Base-by-base conservation (phyloP, 2,888 invertebrate species). In the Exocentrus adspersus region DNA sequence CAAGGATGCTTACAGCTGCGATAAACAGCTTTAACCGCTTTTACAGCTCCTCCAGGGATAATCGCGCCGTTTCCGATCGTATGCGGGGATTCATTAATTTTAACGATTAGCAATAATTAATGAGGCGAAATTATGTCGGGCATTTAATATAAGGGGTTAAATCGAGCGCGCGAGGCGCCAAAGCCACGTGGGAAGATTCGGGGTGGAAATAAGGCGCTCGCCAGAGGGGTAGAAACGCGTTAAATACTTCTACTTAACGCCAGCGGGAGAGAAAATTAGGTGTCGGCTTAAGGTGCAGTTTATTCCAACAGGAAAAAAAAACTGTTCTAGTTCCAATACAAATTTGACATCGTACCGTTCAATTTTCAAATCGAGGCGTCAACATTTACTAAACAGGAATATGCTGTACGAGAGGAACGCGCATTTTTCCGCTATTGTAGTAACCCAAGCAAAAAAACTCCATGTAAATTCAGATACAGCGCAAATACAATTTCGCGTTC, bases 101-200 rank as follows among this genome's bases (percentile, higher is more conserved):
- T 28, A 24, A 24, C 48, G 28, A 48, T 48, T 48, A 48, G 7
- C 48, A 6, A 9, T 48, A 48, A 48, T 48, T 48, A 48, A 48
- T 48, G 48, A 48, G 48, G 16, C 16, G 16, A 48, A 48, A 48
- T 48, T 48, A 48, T 48, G 28, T 28, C 48, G 14, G 24, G 28
- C 48, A 48, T 48, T 28, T 48, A 48, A 48, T 48, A 48, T 28
- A 48, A 28, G 28, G 28, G 16, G 10, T 46, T 46, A 48, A 42
- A 4, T 45, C 20, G 10, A 7, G n/a, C 19, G 20, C 20, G n/a
- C 20, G 17, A 45, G 10, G 48, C 48, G 2, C 30, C 30, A n/a
- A n/a, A 7, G 46, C 14, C 46, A 46, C 48, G 48, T 48, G 48
- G 48, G 48, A 16, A 16, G 24, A 28, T 24, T 28, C 37, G 6